A percentile compares a stretch with the other conserved stretches of the same genome.
Conservation (phyloP, 2,888 invertebrate genomes). For the Sinohyriopsis cumingii region DNA sequence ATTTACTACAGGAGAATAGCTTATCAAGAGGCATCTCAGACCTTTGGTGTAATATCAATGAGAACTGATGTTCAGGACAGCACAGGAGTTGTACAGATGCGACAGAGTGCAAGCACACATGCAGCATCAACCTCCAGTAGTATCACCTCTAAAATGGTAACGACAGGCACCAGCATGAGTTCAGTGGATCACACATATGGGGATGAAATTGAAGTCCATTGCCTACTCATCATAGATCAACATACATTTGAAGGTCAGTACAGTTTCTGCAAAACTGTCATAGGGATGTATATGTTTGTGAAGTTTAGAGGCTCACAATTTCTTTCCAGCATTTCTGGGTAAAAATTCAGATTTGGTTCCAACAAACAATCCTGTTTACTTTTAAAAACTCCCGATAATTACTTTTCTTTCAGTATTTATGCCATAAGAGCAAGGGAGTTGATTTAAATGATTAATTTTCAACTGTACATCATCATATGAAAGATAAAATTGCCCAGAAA, state of each 20-base stretch:
- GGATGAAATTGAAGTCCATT: slow-evolving; percentile 90
- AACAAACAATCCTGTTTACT: background rate
- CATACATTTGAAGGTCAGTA: slow-evolving; percentile 88
- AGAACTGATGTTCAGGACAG: slow-evolving; percentile 87
- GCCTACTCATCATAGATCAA: slow-evolving; percentile 91
- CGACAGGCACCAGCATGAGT: slow-evolving; percentile 73
- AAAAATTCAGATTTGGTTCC: background rate
- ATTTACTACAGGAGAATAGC: slow-evolving; percentile 82
- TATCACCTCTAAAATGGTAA: slow-evolving; percentile 66
- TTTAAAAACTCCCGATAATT: too few relatives aligned
- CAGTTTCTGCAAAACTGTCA: too few relatives aligned
- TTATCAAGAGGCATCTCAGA: slow-evolving; percentile 85
- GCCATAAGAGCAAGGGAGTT: too few relatives aligned
- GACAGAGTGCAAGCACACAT: slow-evolving; percentile 86
- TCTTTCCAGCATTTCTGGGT: background rate
- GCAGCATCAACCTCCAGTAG: slow-evolving; percentile 78
- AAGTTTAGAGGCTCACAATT: background rate
- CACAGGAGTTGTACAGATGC: slow-evolving; percentile 78
- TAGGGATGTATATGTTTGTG: background rate
- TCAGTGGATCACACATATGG: slow-evolving; percentile 76
- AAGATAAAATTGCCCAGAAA: too few relatives aligned
- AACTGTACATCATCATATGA: too few relatives aligned
- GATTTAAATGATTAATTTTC: too few relatives aligned
- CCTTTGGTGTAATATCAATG: slow-evolving; percentile 94
- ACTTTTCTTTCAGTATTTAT: too few relatives aligned